Evolutionary conservation across 1,140 invertebrate genomes (phyloP).

Genomic region (Danaus melanippus): DNA sequence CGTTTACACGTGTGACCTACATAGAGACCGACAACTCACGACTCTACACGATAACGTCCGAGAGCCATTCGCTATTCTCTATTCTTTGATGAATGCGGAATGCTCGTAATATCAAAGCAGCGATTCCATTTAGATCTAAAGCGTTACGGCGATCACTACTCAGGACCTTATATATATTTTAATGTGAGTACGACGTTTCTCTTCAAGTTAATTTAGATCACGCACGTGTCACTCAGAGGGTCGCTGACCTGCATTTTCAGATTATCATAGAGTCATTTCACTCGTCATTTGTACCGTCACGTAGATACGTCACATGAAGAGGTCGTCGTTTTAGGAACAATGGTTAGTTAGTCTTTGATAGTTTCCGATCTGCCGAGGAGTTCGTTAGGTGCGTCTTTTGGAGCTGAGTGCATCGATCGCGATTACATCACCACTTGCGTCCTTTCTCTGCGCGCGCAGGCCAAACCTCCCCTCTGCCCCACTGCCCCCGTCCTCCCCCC

Average conservation of each 20-base stretch:
- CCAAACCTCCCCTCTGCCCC: constrained; percentile 27
- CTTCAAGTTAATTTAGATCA: constrained; percentile 20
- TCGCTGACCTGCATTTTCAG: constrained; percentile 24
- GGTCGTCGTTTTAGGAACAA: constrained; percentile 16
- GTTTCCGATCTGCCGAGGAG: constrained; percentile 22
- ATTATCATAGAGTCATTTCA: constrained; percentile 12
- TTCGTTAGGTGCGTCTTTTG: constrained; percentile 35
- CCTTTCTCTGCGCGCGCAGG: constrained; percentile 67
- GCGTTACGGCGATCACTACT: no score
- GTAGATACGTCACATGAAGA: constrained; percentile 15
- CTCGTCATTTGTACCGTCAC: constrained; percentile 6
- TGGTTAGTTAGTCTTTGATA: constrained; percentile 17
- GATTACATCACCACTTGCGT: constrained; percentile 66
- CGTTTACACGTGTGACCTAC: constrained; percentile 70
- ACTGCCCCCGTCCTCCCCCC: constrained; percentile 7
- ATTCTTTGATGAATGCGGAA: constrained; percentile 53
- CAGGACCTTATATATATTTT: no score
- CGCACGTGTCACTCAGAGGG: constrained; percentile 25
- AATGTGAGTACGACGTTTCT: constrained; percentile 7
- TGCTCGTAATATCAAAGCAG: constrained; percentile 31
- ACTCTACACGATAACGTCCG: constrained; percentile 39
- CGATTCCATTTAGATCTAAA: no score
- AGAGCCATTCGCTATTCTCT: constrained; percentile 31
- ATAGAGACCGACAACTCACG: constrained; percentile 48
- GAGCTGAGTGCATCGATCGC: constrained; percentile 65